Evolutionary conservation across 2,888 invertebrate genomes (phyloP), one percentile per base, ranked within the genome.

Genomic region (Drosophila lacicola): DNA sequence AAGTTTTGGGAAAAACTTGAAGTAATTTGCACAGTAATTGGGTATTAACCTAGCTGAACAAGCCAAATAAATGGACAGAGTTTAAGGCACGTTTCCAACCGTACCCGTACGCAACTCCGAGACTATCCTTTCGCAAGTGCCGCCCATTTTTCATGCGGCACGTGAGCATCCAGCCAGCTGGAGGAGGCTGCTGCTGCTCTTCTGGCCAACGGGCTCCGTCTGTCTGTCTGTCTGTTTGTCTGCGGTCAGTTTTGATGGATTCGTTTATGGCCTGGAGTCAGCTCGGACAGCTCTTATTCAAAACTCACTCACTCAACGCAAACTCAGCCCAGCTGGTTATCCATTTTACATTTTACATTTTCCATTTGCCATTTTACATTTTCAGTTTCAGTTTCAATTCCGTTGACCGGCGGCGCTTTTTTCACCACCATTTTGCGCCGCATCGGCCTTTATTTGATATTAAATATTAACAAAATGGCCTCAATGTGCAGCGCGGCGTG

Each of bases 21-120:
- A 90, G 90, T 88, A 91, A 91, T 91, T 91, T 91, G 83, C 91
- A 91, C 90, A 88, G 90, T 90, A 91, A 91, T 91, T 91, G 91
- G 86, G 89, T 88, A 91, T 91, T 91, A 91, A 91, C 91, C 90
- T 81, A 86, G 90, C 90, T 19, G 82, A 82, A 85, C 79, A 69
- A 76, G 49, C 76, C 78, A 84, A 79, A 83, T 86, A 89, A 89
- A 88, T 84, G 82, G 86, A 69, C 71, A 71, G 73, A 81, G 78
- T 78, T 78, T 69, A 80, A 74, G 81, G 74, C 87, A 88, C 88
- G 87, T 80, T 65, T 37, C 46, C 51, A 42, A 57, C 46, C 58
- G 11, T 57, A 42, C 61, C 46, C 58, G 11, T 57, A 51, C 39
- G 54, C 60, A 57, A 39, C 36, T 45, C 33, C 25, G 11, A 41